Evolutionary conservation across 2,888 invertebrate genomes (phyloP), one percentile per base, ranked within the genome.

Genomic region (Eumacrocentrus americanus): DNA sequence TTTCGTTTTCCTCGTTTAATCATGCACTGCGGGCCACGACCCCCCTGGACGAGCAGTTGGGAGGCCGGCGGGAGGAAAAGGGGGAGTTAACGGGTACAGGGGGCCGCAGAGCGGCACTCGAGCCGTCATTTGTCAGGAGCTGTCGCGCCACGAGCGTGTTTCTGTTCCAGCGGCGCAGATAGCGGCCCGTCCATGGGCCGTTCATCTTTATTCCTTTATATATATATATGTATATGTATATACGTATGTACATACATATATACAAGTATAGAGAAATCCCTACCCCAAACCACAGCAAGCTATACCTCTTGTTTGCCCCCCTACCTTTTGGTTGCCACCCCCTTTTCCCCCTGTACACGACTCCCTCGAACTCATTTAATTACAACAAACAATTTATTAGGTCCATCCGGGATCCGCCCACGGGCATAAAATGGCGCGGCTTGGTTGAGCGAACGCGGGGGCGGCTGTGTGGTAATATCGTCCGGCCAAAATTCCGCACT

Each of bases 361-460:
- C 73, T 76, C 77, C 75, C 78, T 73, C 75, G 73, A 77, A 76
- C 78, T 80, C 79, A 77, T 79, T 80, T 80, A 80, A 80, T 80
- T 80, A 79, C 79, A 76, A 78, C 79, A 80, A 80, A 80, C 79
- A 80, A 80, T 80, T 80, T 80, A 80, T 80, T 79, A 79, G 79
- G 75, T 76, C 75, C 76, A 76, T 78, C 75, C 74, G 70, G 74
- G 75, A 70, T 74, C 69, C 73, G 76, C 76, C 75, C 72, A 75
- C 71, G 69, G 67, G 64, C 63, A 69, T 68, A 70, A 71, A 71
- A 67, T 67, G 67, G 67, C 67, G 72, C 74, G 76, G 52, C 61
- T 50, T 34, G 34, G 37, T 51, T 51, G 37, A 18, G 35, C 35
- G n/a, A n/a, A n/a, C n/a, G n/a, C n/a, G n/a, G n/a, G n/a, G n/a